A percentile compares a stretch with the other conserved stretches of the same genome.
These are phyloP conservation scores for Vireo altiloquus DNA, from an alignment of 2,113 vertebrate species.

Conservation along the genomic window DNA sequence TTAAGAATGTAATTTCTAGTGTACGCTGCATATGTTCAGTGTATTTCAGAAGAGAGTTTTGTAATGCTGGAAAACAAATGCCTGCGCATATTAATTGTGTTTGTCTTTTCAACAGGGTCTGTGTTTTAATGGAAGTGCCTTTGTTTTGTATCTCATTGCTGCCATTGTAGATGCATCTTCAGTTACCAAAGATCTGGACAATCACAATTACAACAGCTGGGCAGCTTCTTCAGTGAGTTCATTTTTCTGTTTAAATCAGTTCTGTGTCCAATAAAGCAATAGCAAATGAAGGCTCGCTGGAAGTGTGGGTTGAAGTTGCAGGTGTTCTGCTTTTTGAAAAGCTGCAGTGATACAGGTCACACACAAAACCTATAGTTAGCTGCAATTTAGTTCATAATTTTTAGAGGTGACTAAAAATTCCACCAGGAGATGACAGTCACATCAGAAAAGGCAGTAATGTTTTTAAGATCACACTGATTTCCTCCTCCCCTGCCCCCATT, in stretches of 20 bases:
- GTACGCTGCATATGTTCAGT: background rate
- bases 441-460: background rate
- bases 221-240: conserved; percentile 87
- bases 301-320: background rate
- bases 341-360: background rate
- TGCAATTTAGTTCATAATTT: background rate
- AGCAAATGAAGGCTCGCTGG: background rate
- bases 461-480: background rate
- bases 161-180: conserved; percentile 79
- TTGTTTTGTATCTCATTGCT: conserved; percentile 84
- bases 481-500: background rate
- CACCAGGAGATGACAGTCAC: background rate
- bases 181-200: conserved; percentile 73
- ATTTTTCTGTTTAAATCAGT: background rate
- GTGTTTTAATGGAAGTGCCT: conserved; percentile 84
- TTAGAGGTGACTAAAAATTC: background rate
- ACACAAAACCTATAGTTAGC: background rate
- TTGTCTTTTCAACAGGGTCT: conserved; percentile 73
- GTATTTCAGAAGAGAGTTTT: background rate
- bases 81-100: background rate
- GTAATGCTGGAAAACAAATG: background rate
- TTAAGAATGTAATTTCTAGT: background rate
- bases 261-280: background rate
- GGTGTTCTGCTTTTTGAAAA: background rate
- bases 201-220: conserved; percentile 92